Evolutionary conservation across 2,113 vertebrate genomes (phyloP).

Genomic region (Otis tarda): DNA sequence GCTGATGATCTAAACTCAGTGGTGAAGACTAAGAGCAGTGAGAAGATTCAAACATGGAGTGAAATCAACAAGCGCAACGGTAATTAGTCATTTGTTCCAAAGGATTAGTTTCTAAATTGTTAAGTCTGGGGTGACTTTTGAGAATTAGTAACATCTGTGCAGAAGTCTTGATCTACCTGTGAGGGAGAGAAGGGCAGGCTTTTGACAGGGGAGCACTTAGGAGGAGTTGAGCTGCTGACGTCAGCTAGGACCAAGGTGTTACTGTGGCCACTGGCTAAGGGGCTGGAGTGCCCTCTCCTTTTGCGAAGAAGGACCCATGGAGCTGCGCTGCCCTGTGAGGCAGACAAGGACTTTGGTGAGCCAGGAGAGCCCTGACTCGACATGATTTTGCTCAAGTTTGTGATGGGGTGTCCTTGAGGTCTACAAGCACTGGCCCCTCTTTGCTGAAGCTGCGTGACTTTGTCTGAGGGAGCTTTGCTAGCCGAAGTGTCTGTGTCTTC

Average conservation of each 20-base stretch:
- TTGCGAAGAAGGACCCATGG: slow-evolving; percentile 78
- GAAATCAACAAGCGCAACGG: slow-evolving; percentile 71
- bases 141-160: slow-evolving; percentile 81
- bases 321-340: slow-evolving; percentile 70
- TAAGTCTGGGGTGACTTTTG: slow-evolving; percentile 76
- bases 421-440: slow-evolving; percentile 71
- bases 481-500: slow-evolving; percentile 77
- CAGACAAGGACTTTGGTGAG: slow-evolving; percentile 70
- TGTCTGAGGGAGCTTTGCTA: slow-evolving; percentile 77
- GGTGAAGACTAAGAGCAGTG: slow-evolving; percentile 22
- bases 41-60: slow-evolving; percentile 59
- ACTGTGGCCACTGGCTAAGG: slow-evolving; percentile 71
- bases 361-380: slow-evolving; percentile 70
- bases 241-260: slow-evolving; percentile 77
- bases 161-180: slow-evolving; percentile 86
- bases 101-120: slow-evolving; percentile 85
- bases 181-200: slow-evolving; percentile 91
- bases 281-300: slow-evolving; percentile 74
- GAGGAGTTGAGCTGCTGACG: slow-evolving; percentile 81
- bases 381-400: slow-evolving; percentile 71
- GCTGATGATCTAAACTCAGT: slow-evolving; percentile 44
- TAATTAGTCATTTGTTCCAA: slow-evolving; percentile 83
- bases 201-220: slow-evolving; percentile 86
- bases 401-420: slow-evolving; percentile 67
- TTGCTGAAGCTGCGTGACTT: slow-evolving; percentile 70